These are phyloP conservation scores for Ypsolopha scabrella DNA, from an alignment of 2,888 invertebrate genomes.

Conservation along the genomic window DNA sequence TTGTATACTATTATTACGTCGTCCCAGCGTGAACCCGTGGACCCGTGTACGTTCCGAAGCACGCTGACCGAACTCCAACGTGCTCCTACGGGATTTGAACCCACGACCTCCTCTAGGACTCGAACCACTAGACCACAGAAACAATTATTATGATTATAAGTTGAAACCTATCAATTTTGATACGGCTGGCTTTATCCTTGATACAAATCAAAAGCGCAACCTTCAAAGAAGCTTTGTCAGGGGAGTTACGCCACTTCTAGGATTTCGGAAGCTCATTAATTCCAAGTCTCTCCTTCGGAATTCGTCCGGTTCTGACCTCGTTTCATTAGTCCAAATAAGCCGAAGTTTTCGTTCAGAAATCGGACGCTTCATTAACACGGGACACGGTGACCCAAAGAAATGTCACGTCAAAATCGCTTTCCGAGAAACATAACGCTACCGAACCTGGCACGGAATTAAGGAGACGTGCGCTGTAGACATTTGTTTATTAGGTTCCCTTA, in stretches of 20 bases:
- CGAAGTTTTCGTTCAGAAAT: constrained; percentile 40
- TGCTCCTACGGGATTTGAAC: no score
- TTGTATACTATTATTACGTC: no score
- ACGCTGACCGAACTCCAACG: no score
- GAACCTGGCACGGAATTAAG: constrained; percentile 50
- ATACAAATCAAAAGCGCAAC: background rate
- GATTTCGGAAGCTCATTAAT: background rate
- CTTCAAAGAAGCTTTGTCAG: background rate
- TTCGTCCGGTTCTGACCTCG: background rate
- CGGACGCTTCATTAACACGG: constrained; percentile 64
- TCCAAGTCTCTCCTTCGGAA: background rate
- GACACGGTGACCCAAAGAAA: constrained; percentile 50
- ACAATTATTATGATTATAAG: no score
- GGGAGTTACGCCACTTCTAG: background rate
- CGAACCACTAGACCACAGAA: no score
- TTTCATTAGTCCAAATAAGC: constrained; percentile 1
- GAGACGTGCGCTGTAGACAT: no score
- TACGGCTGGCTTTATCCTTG: no score
- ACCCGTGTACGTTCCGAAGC: no score
- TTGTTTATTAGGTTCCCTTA: no score
- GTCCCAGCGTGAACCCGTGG: no score
- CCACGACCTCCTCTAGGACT: no score
- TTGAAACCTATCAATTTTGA: no score
- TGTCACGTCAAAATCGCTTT: constrained; percentile 63
- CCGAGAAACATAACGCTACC: constrained; percentile 66